Evolutionary conservation across 2,113 vertebrate genomes (phyloP).

Genomic region (Heloderma charlesbogerti): DNA sequence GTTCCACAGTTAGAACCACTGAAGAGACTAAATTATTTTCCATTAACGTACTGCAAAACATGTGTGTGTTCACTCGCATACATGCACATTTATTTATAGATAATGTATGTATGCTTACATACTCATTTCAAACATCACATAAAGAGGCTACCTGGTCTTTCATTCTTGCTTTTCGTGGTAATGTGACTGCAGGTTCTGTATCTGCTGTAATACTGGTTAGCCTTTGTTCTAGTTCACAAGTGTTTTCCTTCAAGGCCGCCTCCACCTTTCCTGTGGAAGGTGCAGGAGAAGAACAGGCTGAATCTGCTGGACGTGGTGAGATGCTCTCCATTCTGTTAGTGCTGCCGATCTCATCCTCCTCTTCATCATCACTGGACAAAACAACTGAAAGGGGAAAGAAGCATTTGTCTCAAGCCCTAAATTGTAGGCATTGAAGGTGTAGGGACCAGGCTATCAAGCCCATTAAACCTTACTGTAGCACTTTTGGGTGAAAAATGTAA

Average conservation of each 20-base stretch:
- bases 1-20: neutral
- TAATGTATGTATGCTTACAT: conserved; percentile 1
- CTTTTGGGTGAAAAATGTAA: neutral
- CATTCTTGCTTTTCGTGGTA: conserved; percentile 90
- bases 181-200: conserved; percentile 78
- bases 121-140: conserved; percentile 63
- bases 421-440: neutral
- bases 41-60: neutral
- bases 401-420: neutral
- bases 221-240: conserved; percentile 82
- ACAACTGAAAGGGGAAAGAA: conserved; percentile 85
- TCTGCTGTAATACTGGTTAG: conserved; percentile 82
- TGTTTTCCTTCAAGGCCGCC: conserved; percentile 87
- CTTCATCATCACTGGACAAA: conserved; percentile 94
- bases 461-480: neutral
- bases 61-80: conserved; percentile 1
- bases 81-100: neutral
- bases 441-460: neutral
- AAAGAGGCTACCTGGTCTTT: conserved; percentile 88
- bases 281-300: conserved; percentile 90
- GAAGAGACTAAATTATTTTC: neutral
- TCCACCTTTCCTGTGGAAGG: conserved; percentile 91
- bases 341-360: conserved; percentile 85
- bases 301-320: conserved; percentile 91
- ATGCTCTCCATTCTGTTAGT: conserved; percentile 87